Evolutionary conservation across 2,797 vertebrate genomes (phyloP), one percentile per base, ranked within the genome.

Genomic region (Notamacropus eugenii): DNA sequence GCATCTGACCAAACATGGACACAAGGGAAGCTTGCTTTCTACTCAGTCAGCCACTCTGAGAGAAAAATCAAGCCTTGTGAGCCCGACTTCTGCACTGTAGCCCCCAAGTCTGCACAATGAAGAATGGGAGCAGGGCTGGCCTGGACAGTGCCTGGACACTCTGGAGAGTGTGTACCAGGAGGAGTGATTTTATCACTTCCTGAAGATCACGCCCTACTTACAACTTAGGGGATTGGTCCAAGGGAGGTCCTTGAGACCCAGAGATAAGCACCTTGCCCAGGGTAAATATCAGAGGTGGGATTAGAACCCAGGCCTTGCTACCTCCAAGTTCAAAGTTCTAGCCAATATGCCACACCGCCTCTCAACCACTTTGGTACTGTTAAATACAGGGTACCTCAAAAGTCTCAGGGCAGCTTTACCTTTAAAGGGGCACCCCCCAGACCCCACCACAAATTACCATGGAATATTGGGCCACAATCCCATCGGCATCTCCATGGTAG

Each of bases 391-490:
- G n/a, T 1, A 40, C 2, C n/a, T 22, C n/a, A 58, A 58, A 58
- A 82, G 74, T 67, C 14, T 14, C 19, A 5, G 14, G 10, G 59
- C 29, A n/a, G 62, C 22, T 82, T 82, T 82, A 46, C 74, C n/a
- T 22, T 40, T 82, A 9, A 24, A 82, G 67, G n/a, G 67, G n/a
- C n/a, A 24, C n/a, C n/a, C 67, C 67, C 40, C 8, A 3, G 14
- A 19, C 16, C 40, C 55, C 5, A 91, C 0, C 0, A 55, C 0
- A 94, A 98, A 95, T 98, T 99, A 99, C 99, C 99, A 99, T 99
- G 52, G 99, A 99, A 98, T 99, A 99, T 96, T 99, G 99, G 93
- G 98, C 98, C 94, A 99, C 97, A 12, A 99, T 99, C 95, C 99
- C 99, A 54, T 96, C 34, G 29, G 98, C 95, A 1, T 99, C 99